Percentiles rank a stretch among this genome's conserved stretches.
These are phyloP conservation scores for Notothenia rossii DNA, from an alignment of 2,113 vertebrate genomes.

Conservation along the genomic window DNA sequence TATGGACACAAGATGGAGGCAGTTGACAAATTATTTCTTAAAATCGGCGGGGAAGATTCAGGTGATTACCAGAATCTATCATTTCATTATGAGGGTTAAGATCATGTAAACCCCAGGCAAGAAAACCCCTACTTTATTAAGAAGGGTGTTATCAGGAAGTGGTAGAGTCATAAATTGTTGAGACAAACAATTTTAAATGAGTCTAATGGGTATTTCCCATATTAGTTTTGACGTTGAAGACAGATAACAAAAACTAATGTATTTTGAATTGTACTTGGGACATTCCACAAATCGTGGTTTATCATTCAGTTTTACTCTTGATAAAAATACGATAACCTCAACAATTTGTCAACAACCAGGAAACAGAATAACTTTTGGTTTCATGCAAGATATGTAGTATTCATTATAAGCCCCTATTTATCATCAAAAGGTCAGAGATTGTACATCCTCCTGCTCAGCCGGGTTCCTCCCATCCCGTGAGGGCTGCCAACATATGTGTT, in stretches of 20 bases:
- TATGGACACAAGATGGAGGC: conserved; percentile 60
- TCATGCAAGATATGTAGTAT: background rate
- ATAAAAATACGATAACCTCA: conserved; percentile 13
- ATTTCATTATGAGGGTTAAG: too few species aligned
- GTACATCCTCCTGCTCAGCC: conserved; percentile 3
- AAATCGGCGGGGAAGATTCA: background rate
- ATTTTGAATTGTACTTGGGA: background rate
- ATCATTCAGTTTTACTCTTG: background rate
- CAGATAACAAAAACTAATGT: too few species aligned
- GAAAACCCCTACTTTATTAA: too few species aligned
- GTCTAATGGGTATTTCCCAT: too few species aligned
- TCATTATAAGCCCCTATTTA: background rate
- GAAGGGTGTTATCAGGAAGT: too few species aligned
- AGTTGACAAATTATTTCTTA: background rate
- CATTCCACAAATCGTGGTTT: background rate
- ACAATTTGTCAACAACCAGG: background rate
- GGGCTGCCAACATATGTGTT: background rate
- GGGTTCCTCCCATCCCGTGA: background rate
- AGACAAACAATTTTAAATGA: too few species aligned
- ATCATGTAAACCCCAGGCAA: too few species aligned
- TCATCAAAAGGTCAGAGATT: background rate
- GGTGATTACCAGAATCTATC: background rate
- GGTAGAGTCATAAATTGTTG: too few species aligned
- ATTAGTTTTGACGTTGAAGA: too few species aligned
- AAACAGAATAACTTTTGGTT: background rate